Percentiles rank a stretch among this genome's conserved stretches.
Conservation (phyloP, 2,113 vertebrate genomes). For the Zosterops japonicus region DNA sequence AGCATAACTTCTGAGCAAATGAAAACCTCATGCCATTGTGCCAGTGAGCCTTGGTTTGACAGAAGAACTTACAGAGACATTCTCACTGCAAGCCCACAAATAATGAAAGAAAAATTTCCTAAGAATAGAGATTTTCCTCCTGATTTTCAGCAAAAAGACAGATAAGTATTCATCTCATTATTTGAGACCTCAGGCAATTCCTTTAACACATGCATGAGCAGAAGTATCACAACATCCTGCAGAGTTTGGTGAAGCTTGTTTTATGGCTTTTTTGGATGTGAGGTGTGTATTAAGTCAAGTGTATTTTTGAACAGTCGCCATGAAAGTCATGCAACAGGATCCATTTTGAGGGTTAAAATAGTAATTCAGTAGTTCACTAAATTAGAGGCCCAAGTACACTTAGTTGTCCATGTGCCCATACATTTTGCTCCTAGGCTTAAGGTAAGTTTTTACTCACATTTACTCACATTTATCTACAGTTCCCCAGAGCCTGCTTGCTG, state of each 20-base stretch:
- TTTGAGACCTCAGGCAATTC: neutral
- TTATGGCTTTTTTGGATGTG: neutral
- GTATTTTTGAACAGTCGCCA: neutral
- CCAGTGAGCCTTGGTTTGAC: neutral
- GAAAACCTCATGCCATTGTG: conserved; percentile 21
- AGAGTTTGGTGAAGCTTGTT: neutral
- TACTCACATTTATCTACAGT: neutral
- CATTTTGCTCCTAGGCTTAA: neutral
- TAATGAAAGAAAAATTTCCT: neutral
- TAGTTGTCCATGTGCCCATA: fast-evolving
- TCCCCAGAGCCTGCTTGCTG: neutral
- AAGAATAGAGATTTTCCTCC: conserved; percentile 7
- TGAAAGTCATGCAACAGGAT: neutral
- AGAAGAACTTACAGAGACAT: conserved; percentile 28
- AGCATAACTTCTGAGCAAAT: conserved; percentile 44
- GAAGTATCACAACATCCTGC: neutral
- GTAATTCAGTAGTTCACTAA: neutral
- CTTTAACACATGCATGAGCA: neutral
- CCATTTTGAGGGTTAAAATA: neutral
- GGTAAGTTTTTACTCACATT: neutral
- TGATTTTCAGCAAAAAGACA: neutral
- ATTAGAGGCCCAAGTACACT: neutral
- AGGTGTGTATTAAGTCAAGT: fast-evolving
- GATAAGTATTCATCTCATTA: neutral
- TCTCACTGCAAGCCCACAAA: conserved; percentile 6